phyloP scores from a whole-genome alignment of 2,888 invertebrate genomes.

The Synanthedon vespiformis region DNA sequence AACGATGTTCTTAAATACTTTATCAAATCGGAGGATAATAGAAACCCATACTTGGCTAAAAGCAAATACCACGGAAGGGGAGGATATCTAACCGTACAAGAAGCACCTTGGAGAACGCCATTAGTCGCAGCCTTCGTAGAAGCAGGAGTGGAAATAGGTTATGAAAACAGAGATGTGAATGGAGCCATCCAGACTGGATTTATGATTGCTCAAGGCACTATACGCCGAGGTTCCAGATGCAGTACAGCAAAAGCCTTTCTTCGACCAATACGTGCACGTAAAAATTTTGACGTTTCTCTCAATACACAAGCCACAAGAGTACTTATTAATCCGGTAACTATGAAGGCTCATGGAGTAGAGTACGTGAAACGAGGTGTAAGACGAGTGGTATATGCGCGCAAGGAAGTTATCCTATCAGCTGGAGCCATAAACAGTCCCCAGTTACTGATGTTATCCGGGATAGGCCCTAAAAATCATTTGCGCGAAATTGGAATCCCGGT shows the following conservation, averaged over 20 bases:
- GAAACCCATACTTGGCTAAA: constrained; percentile 83
- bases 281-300: constrained; percentile 84
- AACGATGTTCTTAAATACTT: constrained; percentile 88
- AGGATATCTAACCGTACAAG: constrained; percentile 83
- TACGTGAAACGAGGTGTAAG: constrained; percentile 80
- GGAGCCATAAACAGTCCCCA: constrained; percentile 95
- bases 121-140: constrained; percentile 85
- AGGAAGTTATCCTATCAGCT: constrained; percentile 88
- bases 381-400: constrained; percentile 78
- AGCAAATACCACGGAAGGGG: constrained; percentile 79
- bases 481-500: constrained; percentile 78
- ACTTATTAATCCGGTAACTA: constrained; percentile 78
- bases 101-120: constrained; percentile 87
- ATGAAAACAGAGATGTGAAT: constrained; percentile 85
- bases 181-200: constrained; percentile 84
- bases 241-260: constrained; percentile 91
- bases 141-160: constrained; percentile 85
- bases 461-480: constrained; percentile 80
- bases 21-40: constrained; percentile 89
- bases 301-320: constrained; percentile 83
- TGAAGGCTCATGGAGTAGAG: constrained; percentile 84
- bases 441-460: constrained; percentile 90
- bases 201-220: constrained; percentile 86
- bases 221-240: constrained; percentile 82
- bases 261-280: constrained; percentile 79